A percentile compares a stretch with the other conserved stretches of the same genome.
Conservation (phyloP, 2,797 vertebrate species). For the Fundulus diaphanus region DNA sequence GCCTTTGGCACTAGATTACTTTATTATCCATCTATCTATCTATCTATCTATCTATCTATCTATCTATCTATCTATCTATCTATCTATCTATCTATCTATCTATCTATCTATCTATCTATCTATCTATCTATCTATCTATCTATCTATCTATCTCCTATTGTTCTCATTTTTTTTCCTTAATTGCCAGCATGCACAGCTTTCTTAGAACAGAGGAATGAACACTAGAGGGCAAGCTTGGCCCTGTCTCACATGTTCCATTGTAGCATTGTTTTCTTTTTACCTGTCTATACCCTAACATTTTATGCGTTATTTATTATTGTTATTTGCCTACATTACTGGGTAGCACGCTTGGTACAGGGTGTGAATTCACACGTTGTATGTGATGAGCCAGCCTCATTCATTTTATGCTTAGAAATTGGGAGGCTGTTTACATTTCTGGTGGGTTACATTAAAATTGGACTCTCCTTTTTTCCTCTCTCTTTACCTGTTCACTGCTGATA, state of each 20-base stretch:
- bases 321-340: conserved; percentile 11
- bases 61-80: conserved; percentile 28
- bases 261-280: conserved; percentile 33
- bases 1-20: conserved; percentile 42
- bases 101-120: conserved; percentile 26
- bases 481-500: not conserved
- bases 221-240: conserved; percentile 85
- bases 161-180: conserved; percentile 3
- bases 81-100: conserved; percentile 33
- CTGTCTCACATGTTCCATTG: conserved; percentile 54
- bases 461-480: not conserved
- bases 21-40: conserved; percentile 14
- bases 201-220: conserved; percentile 62
- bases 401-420: conserved; percentile 56
- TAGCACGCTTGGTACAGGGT: conserved; percentile 23
- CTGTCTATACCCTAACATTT: conserved; percentile 32
- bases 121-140: not conserved
- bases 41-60: not conserved
- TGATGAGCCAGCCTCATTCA: conserved; percentile 41
- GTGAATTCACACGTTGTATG: conserved; percentile 23
- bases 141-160: not conserved
- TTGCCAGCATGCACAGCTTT: conserved; percentile 37
- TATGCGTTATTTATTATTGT: no score
- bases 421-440: conserved; percentile 40
- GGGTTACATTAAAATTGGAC: conserved; percentile 63